Evolutionary conservation across 2,888 invertebrate species (phyloP).

Genomic region (Nephrotoma flavescens): DNA sequence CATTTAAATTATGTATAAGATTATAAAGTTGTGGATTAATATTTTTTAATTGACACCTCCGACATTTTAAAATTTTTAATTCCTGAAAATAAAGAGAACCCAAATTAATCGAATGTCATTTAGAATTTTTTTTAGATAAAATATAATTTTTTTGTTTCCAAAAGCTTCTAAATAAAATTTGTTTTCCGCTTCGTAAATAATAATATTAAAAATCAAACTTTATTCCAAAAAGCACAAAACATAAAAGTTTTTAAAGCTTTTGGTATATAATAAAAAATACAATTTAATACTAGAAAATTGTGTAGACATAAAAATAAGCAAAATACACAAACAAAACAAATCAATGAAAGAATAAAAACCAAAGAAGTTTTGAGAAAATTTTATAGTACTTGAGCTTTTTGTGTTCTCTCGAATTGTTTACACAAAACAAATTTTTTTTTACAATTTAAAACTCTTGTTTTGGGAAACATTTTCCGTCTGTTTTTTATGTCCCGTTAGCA

Average conservation of each 20-base stretch:
- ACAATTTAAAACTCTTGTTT: not conserved
- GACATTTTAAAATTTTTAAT: constrained; percentile 53
- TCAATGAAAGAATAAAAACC: not conserved
- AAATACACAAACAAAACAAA: not conserved
- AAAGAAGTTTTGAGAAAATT: not conserved
- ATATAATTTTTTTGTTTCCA: not conserved
- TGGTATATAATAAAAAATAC: not conserved
- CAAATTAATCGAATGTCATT: too few relatives aligned
- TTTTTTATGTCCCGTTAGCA: not conserved
- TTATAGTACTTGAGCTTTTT: not conserved
- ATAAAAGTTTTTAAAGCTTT: not conserved
- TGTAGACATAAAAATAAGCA: too few relatives aligned
- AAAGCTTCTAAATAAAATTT: not conserved
- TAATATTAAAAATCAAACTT: not conserved
- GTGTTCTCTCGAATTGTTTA: not conserved
- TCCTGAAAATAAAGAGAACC: constrained; percentile 37
- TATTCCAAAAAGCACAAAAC: not conserved
- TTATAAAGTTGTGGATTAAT: constrained; percentile 69
- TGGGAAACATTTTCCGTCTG: not conserved
- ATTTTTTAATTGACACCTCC: constrained; percentile 53
- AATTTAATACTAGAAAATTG: too few relatives aligned
- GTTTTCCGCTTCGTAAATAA: not conserved
- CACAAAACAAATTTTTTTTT: not conserved
- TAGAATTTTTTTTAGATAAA: too few relatives aligned
- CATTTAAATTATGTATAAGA: constrained; percentile 52